Percentiles rank a stretch among this genome's conserved stretches.
phyloP scores from a whole-genome alignment of 2,797 vertebrate genomes.

The Chelidonichthys spinosus region DNA sequence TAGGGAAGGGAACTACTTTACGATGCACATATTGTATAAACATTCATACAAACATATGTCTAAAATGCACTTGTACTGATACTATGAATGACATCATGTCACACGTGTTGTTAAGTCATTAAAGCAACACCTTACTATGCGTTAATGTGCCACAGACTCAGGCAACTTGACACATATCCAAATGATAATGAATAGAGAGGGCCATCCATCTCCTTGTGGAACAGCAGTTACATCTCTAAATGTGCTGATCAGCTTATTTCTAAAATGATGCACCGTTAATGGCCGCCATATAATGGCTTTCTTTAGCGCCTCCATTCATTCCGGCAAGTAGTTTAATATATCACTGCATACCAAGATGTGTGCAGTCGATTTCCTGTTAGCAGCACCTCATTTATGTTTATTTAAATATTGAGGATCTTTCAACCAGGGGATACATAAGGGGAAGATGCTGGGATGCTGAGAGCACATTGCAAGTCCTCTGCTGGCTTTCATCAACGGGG shows the following conservation, averaged over 20 bases:
- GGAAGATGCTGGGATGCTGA: slow-evolving; percentile 45
- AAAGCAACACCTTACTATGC: slow-evolving; percentile 17
- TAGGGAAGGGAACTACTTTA: background rate
- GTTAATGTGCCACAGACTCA: slow-evolving; percentile 43
- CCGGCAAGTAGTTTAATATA: slow-evolving; percentile 52
- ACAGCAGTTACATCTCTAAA: slow-evolving; percentile 59
- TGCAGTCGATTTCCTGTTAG: slow-evolving; percentile 67
- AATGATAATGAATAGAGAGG: slow-evolving; percentile 50
- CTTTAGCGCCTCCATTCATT: slow-evolving; percentile 53
- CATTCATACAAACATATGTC: background rate
- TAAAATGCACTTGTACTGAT: too few species aligned
- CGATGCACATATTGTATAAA: background rate
- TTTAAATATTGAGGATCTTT: slow-evolving; percentile 75
- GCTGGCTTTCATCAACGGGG: slow-evolving; percentile 59
- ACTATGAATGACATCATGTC: background rate
- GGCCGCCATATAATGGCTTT: slow-evolving; percentile 53
- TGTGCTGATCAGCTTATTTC: slow-evolving; percentile 76
- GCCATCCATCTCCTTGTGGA: slow-evolving; percentile 54
- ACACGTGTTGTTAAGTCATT: slow-evolving; percentile 11
- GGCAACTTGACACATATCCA: slow-evolving; percentile 34
- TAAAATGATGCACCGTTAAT: slow-evolving; percentile 69
- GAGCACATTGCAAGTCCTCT: slow-evolving; percentile 55
- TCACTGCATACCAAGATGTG: slow-evolving; percentile 51
- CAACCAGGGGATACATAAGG: slow-evolving; percentile 32
- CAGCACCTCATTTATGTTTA: slow-evolving; percentile 69